Conservation (phyloP, 2,113 vertebrate genomes). For the Aegypius monachus region DNA sequence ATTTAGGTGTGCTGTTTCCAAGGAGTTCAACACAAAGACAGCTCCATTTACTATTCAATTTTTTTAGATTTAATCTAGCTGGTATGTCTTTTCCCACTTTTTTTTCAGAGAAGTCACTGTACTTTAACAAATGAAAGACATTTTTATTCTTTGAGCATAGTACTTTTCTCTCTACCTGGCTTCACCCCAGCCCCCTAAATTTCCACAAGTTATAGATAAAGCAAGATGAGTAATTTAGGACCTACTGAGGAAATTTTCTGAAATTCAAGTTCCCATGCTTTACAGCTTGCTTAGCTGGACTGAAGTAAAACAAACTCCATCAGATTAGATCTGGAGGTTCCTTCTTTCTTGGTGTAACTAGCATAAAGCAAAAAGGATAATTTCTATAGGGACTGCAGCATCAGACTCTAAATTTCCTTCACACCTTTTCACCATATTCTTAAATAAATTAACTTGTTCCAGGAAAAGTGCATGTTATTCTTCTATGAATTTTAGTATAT, state of each 20-base stretch:
- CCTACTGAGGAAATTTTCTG: not conserved
- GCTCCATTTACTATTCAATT: not conserved
- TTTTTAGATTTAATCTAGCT: slow-evolving; percentile 9
- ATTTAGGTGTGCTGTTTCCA: not conserved
- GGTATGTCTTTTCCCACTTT: not conserved
- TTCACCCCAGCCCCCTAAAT: not conserved
- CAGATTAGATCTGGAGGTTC: not conserved
- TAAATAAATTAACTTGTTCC: not conserved
- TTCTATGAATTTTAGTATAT: not conserved
- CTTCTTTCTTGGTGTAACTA: not conserved
- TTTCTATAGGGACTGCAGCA: not conserved
- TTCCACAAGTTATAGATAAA: not conserved
- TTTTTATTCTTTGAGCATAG: not conserved
- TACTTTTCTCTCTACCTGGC: not conserved
- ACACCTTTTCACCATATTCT: not conserved
- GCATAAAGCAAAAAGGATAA: not conserved
- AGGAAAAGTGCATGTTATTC: not conserved
- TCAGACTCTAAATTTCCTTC: not conserved
- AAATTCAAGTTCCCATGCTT: not conserved
- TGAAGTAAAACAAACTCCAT: not conserved
- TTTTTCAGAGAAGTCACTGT: not conserved
- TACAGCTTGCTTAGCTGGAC: not conserved
- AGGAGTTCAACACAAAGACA: not conserved
- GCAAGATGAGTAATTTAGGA: not conserved
- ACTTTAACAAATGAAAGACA: not conserved